Evolutionary conservation across 2,888 invertebrate species (phyloP).

Genomic region (Pristionchus fissidentatus): DNA sequence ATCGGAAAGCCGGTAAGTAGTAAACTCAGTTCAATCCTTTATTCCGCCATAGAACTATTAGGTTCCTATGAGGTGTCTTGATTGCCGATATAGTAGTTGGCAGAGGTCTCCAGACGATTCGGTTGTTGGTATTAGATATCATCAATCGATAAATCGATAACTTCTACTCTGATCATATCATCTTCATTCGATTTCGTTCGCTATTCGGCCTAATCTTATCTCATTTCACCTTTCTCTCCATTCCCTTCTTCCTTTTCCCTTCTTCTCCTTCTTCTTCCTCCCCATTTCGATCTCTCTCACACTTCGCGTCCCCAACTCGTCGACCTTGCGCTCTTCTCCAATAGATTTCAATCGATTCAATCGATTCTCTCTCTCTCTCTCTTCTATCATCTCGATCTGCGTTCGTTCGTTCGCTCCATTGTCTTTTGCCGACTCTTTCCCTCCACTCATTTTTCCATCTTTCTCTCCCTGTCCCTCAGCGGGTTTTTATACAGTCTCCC

Average conservation of each 20-base stretch:
- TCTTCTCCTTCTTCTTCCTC: background rate
- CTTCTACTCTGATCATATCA: background rate
- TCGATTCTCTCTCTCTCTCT: background rate
- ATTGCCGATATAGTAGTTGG: too few relatives aligned
- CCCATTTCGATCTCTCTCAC: slow-evolving; percentile 31
- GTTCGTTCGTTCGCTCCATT: background rate
- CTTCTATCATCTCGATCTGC: background rate
- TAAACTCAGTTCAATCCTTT: too few relatives aligned
- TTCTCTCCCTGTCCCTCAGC: background rate
- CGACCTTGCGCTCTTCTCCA: slow-evolving; percentile 28
- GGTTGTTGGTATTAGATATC: background rate
- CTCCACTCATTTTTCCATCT: slow-evolving; percentile 10
- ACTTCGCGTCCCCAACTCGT: slow-evolving; percentile 22
- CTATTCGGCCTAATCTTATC: slow-evolving; percentile 4
- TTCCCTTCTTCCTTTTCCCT: background rate
- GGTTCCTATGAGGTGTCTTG: too few relatives aligned
- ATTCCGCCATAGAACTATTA: background rate
- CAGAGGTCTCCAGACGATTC: background rate
- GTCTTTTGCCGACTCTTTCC: background rate
- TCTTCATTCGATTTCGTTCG: background rate
- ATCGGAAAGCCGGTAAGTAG: slow-evolving; percentile 35
- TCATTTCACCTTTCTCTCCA: background rate
- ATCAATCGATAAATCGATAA: too few relatives aligned
- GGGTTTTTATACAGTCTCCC: slow-evolving; percentile 35
- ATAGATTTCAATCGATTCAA: slow-evolving; percentile 18